Conservation (phyloP, 1,140 invertebrate species). For the Aphis gossypii region DNA sequence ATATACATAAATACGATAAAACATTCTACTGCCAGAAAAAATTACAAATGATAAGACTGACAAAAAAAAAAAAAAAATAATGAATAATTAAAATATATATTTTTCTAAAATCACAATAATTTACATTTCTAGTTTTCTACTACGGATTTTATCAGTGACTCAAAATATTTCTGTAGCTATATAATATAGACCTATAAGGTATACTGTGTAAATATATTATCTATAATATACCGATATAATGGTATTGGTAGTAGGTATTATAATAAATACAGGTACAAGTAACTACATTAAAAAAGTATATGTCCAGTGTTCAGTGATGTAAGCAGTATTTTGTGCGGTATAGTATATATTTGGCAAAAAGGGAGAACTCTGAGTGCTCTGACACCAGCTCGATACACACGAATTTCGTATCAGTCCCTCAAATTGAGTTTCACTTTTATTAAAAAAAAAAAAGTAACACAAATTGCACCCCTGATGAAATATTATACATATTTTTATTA, state of each 20-base stretch:
- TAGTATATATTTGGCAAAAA: neutral
- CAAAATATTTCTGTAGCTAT: neutral
- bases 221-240: no score
- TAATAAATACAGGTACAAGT: neutral
- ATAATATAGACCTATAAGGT: no score
- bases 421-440: no score
- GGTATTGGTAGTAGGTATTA: no score
- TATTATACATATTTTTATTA: no score
- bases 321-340: neutral
- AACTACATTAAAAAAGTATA: neutral
- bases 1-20: neutral
- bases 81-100: neutral
- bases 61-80: neutral
- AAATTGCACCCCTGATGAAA: no score
- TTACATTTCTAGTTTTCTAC: neutral
- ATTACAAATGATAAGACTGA: neutral
- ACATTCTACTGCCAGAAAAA: neutral
- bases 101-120: neutral
- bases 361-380: no score
- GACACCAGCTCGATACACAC: no score
- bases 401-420: no score
- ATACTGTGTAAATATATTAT: no score
- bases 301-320: no score
- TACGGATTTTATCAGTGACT: neutral
- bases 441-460: no score